Evolutionary conservation across 1,140 invertebrate genomes (phyloP), one percentile per base, ranked within the genome.

Genomic region (Lepidurus couesii): DNA sequence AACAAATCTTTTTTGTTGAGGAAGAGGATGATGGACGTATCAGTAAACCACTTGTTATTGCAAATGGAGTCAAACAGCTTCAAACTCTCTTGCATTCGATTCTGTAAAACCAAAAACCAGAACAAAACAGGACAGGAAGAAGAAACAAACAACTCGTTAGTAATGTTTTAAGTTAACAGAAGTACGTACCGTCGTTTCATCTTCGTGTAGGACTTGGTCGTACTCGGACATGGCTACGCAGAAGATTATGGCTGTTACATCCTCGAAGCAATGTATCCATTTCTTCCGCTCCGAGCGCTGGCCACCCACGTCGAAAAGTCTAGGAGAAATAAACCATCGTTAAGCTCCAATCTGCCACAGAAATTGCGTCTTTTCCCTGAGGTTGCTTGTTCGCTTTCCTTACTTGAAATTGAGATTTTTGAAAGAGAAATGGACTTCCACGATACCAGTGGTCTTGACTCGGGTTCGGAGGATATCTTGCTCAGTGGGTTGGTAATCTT

Each of bases 41-140:
- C 96, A n/a, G 96, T 97, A 87, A 99, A 99, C 98, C 98, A 99
- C 87, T 99, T 99, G 88, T 99, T 99, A 89, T 99, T 99, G 88
- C 98, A 99, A 87, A 99, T 99, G 76, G 97, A 98, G 87, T 99
- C 98, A 86, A 99, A 99, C 81, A 99, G 87, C 87, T 98, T 98
- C 86, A 99, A 90, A 84, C 95, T 97, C 86, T 98, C 96, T 85
- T 96, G 94, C 96, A 98, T 98, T 85, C 96, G 93, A 87, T 98
- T 98, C 95, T 96, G 86, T 73, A 89, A 88, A 78, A 80, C 74
- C n/a, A 79, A 44, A 81, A 24, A 24, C 24, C 24, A 24, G 24
- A 0, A 24, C n/a, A n/a, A n/a, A n/a, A n/a, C 24, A 65, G 24
- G 80, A 75, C 79, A 65, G 77, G 11, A 78, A 53, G 47, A 73